Percentiles rank a stretch among this genome's conserved stretches.
phyloP scores from a whole-genome alignment of 2,888 invertebrate genomes.

The Sclerodermus sp. region DNA sequence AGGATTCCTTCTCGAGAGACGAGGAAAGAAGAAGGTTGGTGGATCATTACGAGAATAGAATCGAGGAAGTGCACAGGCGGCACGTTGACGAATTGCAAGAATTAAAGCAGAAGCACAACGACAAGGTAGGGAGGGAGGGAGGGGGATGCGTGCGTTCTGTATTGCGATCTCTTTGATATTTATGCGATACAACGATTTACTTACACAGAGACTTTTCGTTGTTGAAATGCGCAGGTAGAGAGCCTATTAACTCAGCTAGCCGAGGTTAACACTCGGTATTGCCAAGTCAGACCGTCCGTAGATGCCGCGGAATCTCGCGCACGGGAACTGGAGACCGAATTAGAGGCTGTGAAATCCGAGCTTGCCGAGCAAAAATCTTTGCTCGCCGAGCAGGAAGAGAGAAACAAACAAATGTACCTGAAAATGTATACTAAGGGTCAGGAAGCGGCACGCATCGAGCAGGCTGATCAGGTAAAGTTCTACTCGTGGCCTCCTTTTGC shows the following conservation, averaged over 20 bases:
- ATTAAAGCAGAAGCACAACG: constrained; percentile 76
- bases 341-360: constrained; percentile 71
- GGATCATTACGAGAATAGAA: constrained; percentile 72
- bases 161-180: too few species aligned
- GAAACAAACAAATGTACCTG: constrained; percentile 76
- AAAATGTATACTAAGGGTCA: constrained; percentile 83
- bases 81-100: constrained; percentile 72
- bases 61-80: constrained; percentile 72
- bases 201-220: constrained; percentile 3
- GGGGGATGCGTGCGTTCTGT: too few species aligned
- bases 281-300: constrained; percentile 75
- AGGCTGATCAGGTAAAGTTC: constrained; percentile 70
- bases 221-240: constrained; percentile 61
- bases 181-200: too few species aligned
- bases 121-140: too few species aligned
- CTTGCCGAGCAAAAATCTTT: constrained; percentile 68
- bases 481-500: too few species aligned
- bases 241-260: constrained; percentile 71
- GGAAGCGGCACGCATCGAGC: constrained; percentile 74
- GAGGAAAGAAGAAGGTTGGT: constrained; percentile 71
- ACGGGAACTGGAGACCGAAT: constrained; percentile 70
- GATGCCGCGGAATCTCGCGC: constrained; percentile 72
- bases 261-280: constrained; percentile 77
- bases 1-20: too few species aligned
- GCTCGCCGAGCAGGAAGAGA: constrained; percentile 70